These are phyloP conservation scores for Diaperis boleti DNA, from an alignment of 2,888 invertebrate species.

Conservation along the genomic window DNA sequence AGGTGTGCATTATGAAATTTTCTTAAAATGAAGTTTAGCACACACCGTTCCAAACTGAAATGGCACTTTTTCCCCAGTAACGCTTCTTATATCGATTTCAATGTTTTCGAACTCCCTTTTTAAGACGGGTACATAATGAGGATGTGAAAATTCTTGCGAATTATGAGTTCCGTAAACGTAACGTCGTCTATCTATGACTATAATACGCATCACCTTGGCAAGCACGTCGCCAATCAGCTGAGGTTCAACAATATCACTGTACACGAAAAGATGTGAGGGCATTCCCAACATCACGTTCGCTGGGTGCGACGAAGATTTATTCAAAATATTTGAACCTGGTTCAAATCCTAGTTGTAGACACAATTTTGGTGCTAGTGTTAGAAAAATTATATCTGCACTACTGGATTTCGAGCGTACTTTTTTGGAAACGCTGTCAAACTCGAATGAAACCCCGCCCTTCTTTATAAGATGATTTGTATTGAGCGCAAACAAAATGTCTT, in stretches of 20 bases:
- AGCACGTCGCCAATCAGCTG: conserved; percentile 51
- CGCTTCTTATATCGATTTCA: no score
- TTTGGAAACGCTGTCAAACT: neutral
- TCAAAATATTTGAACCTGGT: conserved; percentile 24
- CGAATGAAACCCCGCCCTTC: neutral
- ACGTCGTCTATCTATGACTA: conserved; percentile 42
- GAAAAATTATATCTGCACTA: neutral
- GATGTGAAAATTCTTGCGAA: conserved; percentile 26
- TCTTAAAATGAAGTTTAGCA: conserved; percentile 37
- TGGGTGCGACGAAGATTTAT: conserved; percentile 14
- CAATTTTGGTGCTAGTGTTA: conserved; percentile 3
- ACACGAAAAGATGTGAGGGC: conserved; percentile 45
- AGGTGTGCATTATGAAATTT: conserved; percentile 11
- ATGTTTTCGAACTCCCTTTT: no score
- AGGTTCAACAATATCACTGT: conserved; percentile 47
- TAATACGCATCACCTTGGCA: conserved; percentile 50
- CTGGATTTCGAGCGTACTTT: neutral
- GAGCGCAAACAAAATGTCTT: neutral
- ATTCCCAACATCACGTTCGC: conserved; percentile 40
- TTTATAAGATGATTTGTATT: neutral
- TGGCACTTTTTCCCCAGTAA: no score
- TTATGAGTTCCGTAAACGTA: conserved; percentile 41
- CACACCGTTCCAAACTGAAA: conserved; percentile 38
- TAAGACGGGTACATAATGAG: no score
- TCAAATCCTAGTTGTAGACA: conserved; percentile 18